phyloP scores from a whole-genome alignment of 2,113 vertebrate species.

The Sylvilagus bachmani region DNA sequence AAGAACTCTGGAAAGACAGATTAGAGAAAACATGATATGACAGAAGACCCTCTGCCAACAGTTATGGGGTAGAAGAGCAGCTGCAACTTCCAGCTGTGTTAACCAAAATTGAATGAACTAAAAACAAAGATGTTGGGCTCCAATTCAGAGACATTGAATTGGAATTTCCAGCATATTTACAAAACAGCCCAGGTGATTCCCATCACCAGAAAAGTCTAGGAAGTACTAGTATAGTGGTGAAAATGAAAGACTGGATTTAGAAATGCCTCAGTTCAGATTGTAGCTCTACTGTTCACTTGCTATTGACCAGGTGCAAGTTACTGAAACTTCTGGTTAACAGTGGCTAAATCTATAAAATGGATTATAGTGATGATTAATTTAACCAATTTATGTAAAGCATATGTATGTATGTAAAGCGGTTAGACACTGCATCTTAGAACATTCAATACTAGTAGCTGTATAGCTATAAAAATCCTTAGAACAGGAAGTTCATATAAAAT shows the following conservation, averaged over 20 bases:
- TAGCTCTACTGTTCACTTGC: background rate
- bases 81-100: background rate
- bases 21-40: background rate
- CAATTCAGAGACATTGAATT: conserved; percentile 8
- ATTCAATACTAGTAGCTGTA: background rate
- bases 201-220: background rate
- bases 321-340: background rate
- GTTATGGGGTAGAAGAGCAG: background rate
- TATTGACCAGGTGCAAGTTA: background rate
- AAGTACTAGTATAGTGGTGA: background rate
- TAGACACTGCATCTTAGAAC: background rate
- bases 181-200: background rate
- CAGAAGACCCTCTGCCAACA: background rate
- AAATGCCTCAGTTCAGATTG: background rate
- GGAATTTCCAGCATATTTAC: conserved; percentile 19
- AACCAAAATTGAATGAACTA: background rate
- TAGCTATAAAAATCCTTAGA: background rate
- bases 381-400: background rate
- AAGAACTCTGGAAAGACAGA: conserved; percentile 52
- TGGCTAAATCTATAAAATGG: background rate
- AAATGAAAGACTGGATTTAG: background rate
- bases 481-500: background rate
- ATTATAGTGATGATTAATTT: background rate
- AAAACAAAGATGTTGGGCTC: background rate
- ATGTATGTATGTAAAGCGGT: background rate